phyloP scores from a whole-genome alignment of 2,888 invertebrate species.

The Hirtodrosophila duncani region DNA sequence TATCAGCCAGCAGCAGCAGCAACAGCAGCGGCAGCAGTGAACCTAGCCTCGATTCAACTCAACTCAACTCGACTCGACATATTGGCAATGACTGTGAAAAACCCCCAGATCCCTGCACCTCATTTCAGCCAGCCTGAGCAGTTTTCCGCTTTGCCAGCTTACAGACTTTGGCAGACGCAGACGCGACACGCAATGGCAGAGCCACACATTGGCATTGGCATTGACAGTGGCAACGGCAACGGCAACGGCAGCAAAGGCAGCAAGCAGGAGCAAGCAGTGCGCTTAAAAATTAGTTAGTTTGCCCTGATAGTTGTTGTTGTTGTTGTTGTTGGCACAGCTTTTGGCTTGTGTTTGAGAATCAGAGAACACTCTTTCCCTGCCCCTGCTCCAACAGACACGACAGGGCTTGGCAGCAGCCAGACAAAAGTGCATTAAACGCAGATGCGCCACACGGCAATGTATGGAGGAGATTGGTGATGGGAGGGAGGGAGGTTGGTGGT shows the following conservation, averaged over 20 bases:
- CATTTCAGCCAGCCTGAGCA: no score
- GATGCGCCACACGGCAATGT: constrained; percentile 18
- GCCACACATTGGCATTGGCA: constrained; percentile 46
- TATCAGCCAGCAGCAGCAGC: constrained; percentile 65
- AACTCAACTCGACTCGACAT: constrained; percentile 40
- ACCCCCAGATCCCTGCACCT: constrained; percentile 8
- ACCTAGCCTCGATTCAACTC: not conserved
- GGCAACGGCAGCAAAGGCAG: not conserved
- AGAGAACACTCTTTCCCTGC: no score
- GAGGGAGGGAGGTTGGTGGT: not conserved
- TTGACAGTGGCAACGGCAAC: constrained; percentile 9
- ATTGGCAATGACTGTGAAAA: constrained; percentile 64
- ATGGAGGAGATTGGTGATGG: no score
- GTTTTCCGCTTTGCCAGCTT: no score
- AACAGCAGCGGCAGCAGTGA: constrained; percentile 20
- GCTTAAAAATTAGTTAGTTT: constrained; percentile 57
- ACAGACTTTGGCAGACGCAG: constrained; percentile 50
- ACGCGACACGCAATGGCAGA: constrained; percentile 51
- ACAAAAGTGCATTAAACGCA: constrained; percentile 54
- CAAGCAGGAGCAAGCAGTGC: no score
- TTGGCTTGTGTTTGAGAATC: constrained; percentile 42
- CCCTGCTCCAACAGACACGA: constrained; percentile 31
- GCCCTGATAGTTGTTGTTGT: no score
- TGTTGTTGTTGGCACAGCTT: constrained; percentile 43
- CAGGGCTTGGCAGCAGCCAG: constrained; percentile 14